Evolutionary conservation across 2,797 vertebrate species (phyloP).

Genomic region (Siniperca scherzeri): DNA sequence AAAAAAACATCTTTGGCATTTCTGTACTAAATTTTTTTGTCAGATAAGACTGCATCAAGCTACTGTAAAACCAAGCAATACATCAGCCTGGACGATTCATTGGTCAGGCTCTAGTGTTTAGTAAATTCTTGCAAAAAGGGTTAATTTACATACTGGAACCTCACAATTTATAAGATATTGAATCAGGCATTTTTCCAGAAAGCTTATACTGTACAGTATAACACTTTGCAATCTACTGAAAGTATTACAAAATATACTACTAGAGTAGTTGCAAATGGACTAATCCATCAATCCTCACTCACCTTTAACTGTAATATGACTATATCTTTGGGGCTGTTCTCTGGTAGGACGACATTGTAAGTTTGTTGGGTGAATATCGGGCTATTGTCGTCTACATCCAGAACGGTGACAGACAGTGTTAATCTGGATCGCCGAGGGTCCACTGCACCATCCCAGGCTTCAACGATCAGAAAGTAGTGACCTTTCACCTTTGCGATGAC

Average conservation of each 20-base stretch:
- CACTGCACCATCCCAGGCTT: conserved; percentile 91
- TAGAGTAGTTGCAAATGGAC: neutral
- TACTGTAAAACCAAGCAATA: neutral
- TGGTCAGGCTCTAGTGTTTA: neutral
- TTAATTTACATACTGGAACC: neutral
- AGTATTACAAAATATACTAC: neutral
- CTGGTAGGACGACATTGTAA: conserved; percentile 89
- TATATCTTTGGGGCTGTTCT: conserved; percentile 90
- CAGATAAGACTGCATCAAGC: neutral
- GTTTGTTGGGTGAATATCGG: conserved; percentile 91
- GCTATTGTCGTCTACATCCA: conserved; percentile 98
- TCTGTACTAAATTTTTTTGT: neutral
- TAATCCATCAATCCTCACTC: conserved; percentile 36
- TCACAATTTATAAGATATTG: neutral
- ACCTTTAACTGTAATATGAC: conserved; percentile 91
- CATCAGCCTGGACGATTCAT: neutral
- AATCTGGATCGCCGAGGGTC: conserved; percentile 90
- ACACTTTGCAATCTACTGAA: neutral
- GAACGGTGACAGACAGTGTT: conserved; percentile 88
- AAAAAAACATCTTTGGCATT: neutral
- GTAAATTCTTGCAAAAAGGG: neutral
- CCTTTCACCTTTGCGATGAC: conserved; percentile 74
- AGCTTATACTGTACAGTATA: neutral
- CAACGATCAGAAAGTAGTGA: conserved; percentile 91
- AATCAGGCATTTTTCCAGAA: neutral